phyloP scores from a whole-genome alignment of 2,888 invertebrate genomes.

The Latrodectus hesperus region DNA sequence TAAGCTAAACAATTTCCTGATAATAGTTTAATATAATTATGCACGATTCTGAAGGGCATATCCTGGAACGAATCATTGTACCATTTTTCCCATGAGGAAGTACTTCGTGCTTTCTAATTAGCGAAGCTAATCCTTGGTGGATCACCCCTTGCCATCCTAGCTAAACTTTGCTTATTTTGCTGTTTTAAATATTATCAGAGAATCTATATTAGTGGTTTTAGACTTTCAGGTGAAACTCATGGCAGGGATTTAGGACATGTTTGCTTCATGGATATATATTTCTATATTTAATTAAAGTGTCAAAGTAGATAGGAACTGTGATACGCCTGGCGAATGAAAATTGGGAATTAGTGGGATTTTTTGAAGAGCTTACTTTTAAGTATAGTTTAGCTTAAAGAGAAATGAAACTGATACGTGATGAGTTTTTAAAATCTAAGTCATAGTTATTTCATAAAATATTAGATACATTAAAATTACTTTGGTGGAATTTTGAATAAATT shows the following conservation, averaged over 20 bases:
- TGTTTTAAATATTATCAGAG: constrained; percentile 21
- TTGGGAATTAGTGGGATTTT: too few relatives aligned
- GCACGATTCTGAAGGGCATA: background rate
- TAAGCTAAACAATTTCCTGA: too few relatives aligned
- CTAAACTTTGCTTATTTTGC: constrained; percentile 21
- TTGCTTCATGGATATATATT: constrained; percentile 16
- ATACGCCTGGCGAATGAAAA: too few relatives aligned
- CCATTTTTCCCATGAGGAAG: background rate
- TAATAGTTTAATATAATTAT: too few relatives aligned
- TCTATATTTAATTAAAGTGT: constrained; percentile 34
- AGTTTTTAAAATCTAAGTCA: too few relatives aligned
- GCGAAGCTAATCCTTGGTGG: constrained; percentile 38
- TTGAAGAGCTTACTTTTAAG: too few relatives aligned
- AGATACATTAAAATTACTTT: too few relatives aligned
- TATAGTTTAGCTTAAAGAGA: too few relatives aligned
- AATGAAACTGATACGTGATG: too few relatives aligned
- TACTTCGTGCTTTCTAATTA: constrained; percentile 40
- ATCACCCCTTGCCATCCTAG: background rate
- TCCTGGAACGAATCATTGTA: background rate
- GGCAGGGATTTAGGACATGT: background rate
- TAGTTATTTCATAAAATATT: too few relatives aligned
- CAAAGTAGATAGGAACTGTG: too few relatives aligned
- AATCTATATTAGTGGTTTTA: constrained; percentile 2
- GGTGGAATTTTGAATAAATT: too few relatives aligned
- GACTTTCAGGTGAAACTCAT: constrained; percentile 1